phyloP scores from a whole-genome alignment of 30 jellyfish, hydroid and myxozoan species.

The Pseudorhiza aurosa region DNA sequence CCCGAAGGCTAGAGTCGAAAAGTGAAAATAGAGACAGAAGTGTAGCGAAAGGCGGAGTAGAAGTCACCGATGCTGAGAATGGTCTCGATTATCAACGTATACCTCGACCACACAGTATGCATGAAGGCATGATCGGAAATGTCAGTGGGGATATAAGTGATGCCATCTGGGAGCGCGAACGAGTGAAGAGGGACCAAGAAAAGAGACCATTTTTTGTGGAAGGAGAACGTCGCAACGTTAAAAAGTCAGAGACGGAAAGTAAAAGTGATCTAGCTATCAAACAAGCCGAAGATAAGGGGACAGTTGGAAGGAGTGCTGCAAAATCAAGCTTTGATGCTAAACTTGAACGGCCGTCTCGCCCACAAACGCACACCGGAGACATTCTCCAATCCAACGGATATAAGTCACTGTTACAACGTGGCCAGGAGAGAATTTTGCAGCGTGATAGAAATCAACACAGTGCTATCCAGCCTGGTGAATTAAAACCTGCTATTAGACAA shows the following conservation, averaged over 20 bases:
- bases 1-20: slow-evolving; percentile 36
- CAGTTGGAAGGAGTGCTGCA: background rate
- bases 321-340: background rate
- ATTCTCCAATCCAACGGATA: background rate
- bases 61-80: slow-evolving; percentile 12
- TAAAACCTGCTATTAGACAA: background rate
- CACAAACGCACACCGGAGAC: background rate
- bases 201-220: slow-evolving; percentile 34
- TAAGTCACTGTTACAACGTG: slow-evolving; percentile 41
- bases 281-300: background rate
- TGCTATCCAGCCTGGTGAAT: background rate
- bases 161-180: slow-evolving; percentile 36
- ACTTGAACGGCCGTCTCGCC: background rate
- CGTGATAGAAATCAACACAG: slow-evolving; percentile 17
- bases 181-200: slow-evolving; percentile 57
- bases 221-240: slow-evolving; percentile 22
- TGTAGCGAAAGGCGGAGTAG: background rate
- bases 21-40: slow-evolving; percentile 21
- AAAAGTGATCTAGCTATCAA: background rate
- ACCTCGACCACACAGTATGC: slow-evolving; percentile 60
- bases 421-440: slow-evolving; percentile 42
- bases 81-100: slow-evolving; percentile 35
- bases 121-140: slow-evolving; percentile 37
- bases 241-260: slow-evolving; percentile 21
- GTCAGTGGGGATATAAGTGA: slow-evolving; percentile 15